Evolutionary conservation across 1,140 invertebrate species (phyloP).

Genomic region (Drosophila santomea): DNA sequence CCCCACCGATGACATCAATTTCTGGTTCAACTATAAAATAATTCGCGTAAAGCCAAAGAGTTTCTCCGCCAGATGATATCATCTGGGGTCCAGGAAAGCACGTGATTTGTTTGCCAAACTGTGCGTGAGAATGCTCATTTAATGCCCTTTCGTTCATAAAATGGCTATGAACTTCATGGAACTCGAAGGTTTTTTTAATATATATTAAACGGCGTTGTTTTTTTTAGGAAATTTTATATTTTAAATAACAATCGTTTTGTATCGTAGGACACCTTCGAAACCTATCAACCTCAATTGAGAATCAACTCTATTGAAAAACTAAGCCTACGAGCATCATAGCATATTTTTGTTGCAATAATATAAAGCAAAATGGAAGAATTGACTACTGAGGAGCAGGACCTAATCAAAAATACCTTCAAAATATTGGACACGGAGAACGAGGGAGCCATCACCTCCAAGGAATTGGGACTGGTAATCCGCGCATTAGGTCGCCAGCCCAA

Average conservation of each 20-base stretch:
- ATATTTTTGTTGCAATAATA: background rate
- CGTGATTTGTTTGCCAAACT: constrained; percentile 55
- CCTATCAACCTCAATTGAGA: background rate
- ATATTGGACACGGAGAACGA: constrained; percentile 32
- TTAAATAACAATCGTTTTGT: background rate
- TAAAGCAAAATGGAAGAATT: constrained; percentile 37
- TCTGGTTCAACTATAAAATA: constrained; percentile 55
- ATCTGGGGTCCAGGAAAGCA: constrained; percentile 35
- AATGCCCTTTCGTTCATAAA: constrained; percentile 16
- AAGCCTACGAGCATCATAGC: background rate
- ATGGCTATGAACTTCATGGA: background rate
- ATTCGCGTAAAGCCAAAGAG: constrained; percentile 19
- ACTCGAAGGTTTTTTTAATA: background rate
- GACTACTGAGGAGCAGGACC: background rate
- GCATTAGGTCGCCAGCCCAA: constrained; percentile 16
- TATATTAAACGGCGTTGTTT: background rate
- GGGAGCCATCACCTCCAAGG: constrained; percentile 35
- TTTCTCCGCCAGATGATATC: constrained; percentile 62
- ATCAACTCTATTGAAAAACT: too few species aligned
- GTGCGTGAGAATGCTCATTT: constrained; percentile 27
- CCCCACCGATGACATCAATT: constrained; percentile 46
- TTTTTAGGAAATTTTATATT: too few species aligned
- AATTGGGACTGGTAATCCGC: constrained; percentile 16
- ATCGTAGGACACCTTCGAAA: background rate
- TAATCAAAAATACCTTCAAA: constrained; percentile 13